Percentiles rank a stretch among this genome's conserved stretches.
Conservation (phyloP, 2,113 vertebrate species). For the Pygoscelis antarcticus region DNA sequence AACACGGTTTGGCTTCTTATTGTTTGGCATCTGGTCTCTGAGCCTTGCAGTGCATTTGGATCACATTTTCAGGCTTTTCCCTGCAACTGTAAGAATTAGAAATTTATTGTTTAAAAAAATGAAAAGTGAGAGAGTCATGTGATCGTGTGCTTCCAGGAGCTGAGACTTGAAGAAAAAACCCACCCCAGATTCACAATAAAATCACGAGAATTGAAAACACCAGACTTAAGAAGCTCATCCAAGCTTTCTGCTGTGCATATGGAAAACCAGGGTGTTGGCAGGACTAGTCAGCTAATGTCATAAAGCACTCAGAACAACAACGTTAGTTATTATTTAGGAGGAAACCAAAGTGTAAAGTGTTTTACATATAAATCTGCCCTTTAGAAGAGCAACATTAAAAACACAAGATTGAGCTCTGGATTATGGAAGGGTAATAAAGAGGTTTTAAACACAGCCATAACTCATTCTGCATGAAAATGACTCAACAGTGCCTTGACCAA, state of each 20-base stretch:
- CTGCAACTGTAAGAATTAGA: not conserved
- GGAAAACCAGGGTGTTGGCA: conserved; percentile 61
- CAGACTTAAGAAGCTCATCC: conserved; percentile 32
- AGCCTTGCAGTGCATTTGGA: not conserved
- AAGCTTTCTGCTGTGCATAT: conserved; percentile 53
- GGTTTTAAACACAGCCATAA: conserved; percentile 50
- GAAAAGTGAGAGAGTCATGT: not conserved
- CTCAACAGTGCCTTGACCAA: conserved; percentile 39
- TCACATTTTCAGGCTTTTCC: not conserved
- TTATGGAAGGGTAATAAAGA: conserved; percentile 41
- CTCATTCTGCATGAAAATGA: conserved; percentile 49
- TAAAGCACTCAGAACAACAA: conserved; percentile 59
- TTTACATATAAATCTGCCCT: conserved; percentile 62
- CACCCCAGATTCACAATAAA: conserved; percentile 47
- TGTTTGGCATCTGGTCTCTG: not conserved
- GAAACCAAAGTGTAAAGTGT: conserved; percentile 64
- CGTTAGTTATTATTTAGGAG: conserved; percentile 57
- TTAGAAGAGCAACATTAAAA: conserved; percentile 47
- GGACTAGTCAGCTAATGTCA: conserved; percentile 41
- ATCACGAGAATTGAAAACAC: conserved; percentile 46
- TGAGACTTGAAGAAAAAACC: conserved; percentile 25
- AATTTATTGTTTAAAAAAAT: not conserved
- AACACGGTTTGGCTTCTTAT: not conserved
- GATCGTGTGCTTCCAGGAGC: conserved; percentile 37
- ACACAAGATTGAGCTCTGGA: not conserved